Percentiles rank a stretch among this genome's conserved stretches.
These are phyloP conservation scores for Leptinotarsa tumamoca DNA, from an alignment of 2,888 invertebrate species.

Conservation along the genomic window DNA sequence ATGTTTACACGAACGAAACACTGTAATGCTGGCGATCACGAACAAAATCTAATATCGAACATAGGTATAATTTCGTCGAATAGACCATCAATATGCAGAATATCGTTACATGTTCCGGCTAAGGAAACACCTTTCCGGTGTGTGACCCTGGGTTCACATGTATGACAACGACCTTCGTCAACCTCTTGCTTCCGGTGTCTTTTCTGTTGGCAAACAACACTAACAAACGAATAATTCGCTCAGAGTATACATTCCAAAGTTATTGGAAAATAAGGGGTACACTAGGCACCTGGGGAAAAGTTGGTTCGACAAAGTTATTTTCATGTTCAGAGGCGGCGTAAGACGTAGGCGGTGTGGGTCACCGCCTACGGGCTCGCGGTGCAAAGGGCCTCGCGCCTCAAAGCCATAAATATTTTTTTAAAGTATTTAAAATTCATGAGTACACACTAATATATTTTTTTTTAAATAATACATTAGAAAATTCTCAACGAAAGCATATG, in stretches of 20 bases:
- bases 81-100: conserved; percentile 48
- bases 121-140: conserved; percentile 55
- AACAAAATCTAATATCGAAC: conserved; percentile 28
- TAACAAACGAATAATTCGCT: not conserved
- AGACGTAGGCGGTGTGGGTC: too few relatives aligned
- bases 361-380: too few relatives aligned
- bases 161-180: conserved; percentile 50
- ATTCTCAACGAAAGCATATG: too few relatives aligned
- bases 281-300: not conserved
- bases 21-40: conserved; percentile 20
- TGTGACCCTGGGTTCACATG: conserved; percentile 30
- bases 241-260: not conserved
- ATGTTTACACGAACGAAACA: conserved; percentile 32
- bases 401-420: too few relatives aligned
- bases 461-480: too few relatives aligned
- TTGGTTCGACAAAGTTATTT: not conserved
- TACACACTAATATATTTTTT: too few relatives aligned
- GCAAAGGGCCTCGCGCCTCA: too few relatives aligned
- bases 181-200: conserved; percentile 42
- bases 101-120: conserved; percentile 53
- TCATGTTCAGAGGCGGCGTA: too few relatives aligned
- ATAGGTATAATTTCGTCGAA: conserved; percentile 16
- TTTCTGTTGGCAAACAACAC: conserved; percentile 12
- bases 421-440: too few relatives aligned
- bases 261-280: not conserved